Conservation (phyloP, 2,888 invertebrate species). For the Ectemnius lituratus region DNA sequence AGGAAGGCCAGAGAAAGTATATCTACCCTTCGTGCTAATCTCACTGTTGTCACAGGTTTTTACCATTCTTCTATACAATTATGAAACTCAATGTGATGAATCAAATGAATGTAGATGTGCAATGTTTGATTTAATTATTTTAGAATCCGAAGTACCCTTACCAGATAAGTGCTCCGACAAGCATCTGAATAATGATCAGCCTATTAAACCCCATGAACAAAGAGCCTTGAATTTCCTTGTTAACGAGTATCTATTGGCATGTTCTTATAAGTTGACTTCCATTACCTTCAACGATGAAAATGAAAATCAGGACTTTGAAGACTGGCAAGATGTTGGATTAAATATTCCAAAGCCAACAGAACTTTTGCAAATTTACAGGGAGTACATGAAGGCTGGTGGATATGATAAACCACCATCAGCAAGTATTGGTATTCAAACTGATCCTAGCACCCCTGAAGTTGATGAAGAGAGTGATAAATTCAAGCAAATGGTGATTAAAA, state of each 20-base stretch:
- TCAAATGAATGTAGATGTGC: neutral
- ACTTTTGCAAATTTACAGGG: conserved; percentile 84
- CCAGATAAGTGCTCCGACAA: conserved; percentile 78
- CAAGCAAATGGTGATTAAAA: conserved; percentile 57
- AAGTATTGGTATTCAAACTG: conserved; percentile 73
- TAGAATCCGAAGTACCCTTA: conserved; percentile 79
- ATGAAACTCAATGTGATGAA: neutral
- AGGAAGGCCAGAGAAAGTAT: conserved; percentile 93
- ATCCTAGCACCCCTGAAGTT: conserved; percentile 47
- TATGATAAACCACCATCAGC: conserved; percentile 79
- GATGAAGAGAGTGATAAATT: conserved; percentile 58
- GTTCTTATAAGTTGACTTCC: conserved; percentile 91
- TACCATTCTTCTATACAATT: neutral
- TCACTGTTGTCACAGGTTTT: conserved; percentile 86
- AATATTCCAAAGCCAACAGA: conserved; percentile 90
- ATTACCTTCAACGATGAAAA: conserved; percentile 96
- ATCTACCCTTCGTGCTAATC: conserved; percentile 87
- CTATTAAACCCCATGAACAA: conserved; percentile 89
- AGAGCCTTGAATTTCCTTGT: conserved; percentile 91
- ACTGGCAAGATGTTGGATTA: conserved; percentile 94
- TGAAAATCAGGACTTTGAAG: conserved; percentile 94
- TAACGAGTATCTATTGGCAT: conserved; percentile 89
- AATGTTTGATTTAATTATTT: conserved; percentile 45
- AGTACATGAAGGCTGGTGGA: conserved; percentile 77
- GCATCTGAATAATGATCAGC: conserved; percentile 72